Conservation (phyloP, 37 sponge, comb jelly and placozoan species). For the Geodia barretti region DNA sequence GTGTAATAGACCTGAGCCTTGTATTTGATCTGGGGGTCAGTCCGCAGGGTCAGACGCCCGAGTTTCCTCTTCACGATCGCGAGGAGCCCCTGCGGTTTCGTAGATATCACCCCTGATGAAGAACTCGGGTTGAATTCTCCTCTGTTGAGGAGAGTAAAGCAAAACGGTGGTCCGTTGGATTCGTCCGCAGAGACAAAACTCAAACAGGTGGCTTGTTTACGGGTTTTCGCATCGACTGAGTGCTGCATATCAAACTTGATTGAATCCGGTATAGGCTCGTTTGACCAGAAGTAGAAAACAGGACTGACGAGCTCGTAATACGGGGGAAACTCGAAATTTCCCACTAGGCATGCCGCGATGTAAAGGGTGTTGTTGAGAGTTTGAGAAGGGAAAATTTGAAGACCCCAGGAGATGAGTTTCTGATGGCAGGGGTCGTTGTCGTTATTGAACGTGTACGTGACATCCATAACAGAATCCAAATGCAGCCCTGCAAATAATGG, state of each 20-base stretch:
- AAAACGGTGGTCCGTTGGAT: background rate
- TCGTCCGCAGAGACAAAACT: background rate
- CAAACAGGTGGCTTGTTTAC: background rate
- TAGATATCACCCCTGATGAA: background rate
- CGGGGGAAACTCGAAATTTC: background rate
- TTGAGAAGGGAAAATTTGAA: background rate
- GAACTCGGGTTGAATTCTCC: background rate
- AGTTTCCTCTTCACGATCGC: background rate
- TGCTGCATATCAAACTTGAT: background rate
- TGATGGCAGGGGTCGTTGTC: background rate
- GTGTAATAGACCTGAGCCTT: background rate
- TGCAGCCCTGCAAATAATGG: background rate
- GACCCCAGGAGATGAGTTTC: background rate
- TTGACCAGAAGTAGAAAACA: background rate
- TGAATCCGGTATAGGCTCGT: background rate
- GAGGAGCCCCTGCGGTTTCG: background rate
- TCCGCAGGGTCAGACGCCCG: background rate
- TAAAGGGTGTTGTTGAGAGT: background rate
- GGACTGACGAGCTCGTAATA: slow-evolving; percentile 5
- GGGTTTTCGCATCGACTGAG: background rate
- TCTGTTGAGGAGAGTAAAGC: background rate
- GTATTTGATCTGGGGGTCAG: background rate
- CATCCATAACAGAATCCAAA: background rate
- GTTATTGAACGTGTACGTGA: background rate
- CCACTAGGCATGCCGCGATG: background rate